Evolutionary conservation across 1,140 invertebrate genomes (phyloP), one percentile per base, ranked within the genome.

Genomic region (Geopemphigus sp.): DNA sequence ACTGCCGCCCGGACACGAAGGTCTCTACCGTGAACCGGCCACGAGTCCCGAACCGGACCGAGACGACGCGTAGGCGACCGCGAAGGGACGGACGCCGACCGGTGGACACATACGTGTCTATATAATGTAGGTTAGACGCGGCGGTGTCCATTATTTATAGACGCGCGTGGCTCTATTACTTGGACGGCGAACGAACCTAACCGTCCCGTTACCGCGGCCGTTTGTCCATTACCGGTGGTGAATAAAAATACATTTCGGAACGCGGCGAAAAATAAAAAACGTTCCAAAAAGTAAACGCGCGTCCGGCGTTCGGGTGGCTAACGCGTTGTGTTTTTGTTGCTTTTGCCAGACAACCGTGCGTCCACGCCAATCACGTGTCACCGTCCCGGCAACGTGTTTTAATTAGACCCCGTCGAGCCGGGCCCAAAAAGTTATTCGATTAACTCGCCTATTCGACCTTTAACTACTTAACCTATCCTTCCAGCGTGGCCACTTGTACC

Each of bases 311-410:
- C 15, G 50, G 24, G 15, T 50, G 24, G 10, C n/a, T n/a, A n/a
- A 11, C 26, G 0, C 14, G n/a, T 26, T 17, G 54, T 76, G 59
- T 45, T 45, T 45, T 5, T 76, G 56, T 76, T 59, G 73, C 54
- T 76, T 61, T 76, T 59, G 73, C 73, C 73, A 76, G 56, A 76
- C 29, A 53, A 61, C 73, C 56, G 56, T 59, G 32, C 61, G 73
- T 22, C 56, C 29, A 32, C 29, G 57, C 56, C 73, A 76, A 76
- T 76, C 73, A 76, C 56, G 19, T 76, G 73, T 76, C 73, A 61
- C 39, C 47, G 45, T 26, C 24, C 26, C 39, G 45, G 45, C 45
- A 26, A 50, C 22, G 45, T 19, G 66, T 53, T 70, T 53, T 53
- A 53, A 70, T 70, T 53, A 70, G 64, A 68, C 32, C n/a, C n/a